Evolutionary conservation across 2,113 vertebrate genomes (phyloP), one percentile per base, ranked within the genome.

Genomic region (Chrysochloris asiatica): DNA sequence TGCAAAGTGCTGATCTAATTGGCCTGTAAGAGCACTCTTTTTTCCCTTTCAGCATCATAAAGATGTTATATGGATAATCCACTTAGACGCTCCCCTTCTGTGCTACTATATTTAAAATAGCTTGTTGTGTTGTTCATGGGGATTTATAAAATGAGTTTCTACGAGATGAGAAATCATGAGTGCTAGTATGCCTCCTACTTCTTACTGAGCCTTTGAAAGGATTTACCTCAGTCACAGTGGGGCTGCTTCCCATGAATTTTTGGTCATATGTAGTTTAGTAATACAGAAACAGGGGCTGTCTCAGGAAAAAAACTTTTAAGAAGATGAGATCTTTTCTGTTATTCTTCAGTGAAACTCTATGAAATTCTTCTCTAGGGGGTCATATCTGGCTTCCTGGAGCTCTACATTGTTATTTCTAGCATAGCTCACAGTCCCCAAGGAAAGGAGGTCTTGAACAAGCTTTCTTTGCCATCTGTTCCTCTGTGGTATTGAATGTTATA

Each of bases 1-100:
- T 83, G 45, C 81, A 71, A 95, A 95, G 83, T 92, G 47, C 89
- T 89, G 63, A 91, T 95, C 86, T 95, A 95, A 96, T 92, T 95
- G 92, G 80, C 59, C 69, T 89, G 0, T 73, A 82, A 95, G 83
- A 93, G 86, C 5, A 33, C 38, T 83, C 77, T 86, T 85, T 78
- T n/a, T 93, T 79, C 36, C 36, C 89, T 94, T 94, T 89, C 63
- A 79, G 87, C 45, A 82, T 84, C 73, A 0, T 92, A 89, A 94
- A 94, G 78, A 95, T 89, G 81, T 89, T 93, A 45, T 84, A 89
- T 76, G 78, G 84, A 36, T 89, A 87, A 93, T 85, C 45, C 72
- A 95, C 61, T 96, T 94, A 87, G 16, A 93, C 17, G 9, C 48
- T 90, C 28, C 33, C 82, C 78, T 96, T 95, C 90, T 93, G 77